Base-by-base conservation (phyloP, 2,888 invertebrate genomes). In the Aleiodes testaceus region DNA sequence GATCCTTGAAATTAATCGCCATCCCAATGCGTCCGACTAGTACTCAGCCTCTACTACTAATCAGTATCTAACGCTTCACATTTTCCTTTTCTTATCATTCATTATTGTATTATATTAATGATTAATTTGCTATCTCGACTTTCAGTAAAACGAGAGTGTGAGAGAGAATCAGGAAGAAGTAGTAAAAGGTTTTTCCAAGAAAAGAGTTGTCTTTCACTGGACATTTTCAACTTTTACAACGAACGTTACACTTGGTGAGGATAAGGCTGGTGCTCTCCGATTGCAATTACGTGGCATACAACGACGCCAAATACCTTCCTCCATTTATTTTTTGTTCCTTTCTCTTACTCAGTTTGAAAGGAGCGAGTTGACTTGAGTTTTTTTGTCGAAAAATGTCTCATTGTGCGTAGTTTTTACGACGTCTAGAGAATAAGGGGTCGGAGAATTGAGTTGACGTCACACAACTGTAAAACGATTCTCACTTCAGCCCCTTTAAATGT, bases 1-100 rank as follows among this genome's bases (percentile, higher is more conserved):
- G 71, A 72, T 67, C 67, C 71, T 67, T 67, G 67, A 53, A 67
- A 72, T 72, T 67, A 72, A 72, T 72, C 67, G 67, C 20, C 63
- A 63, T 72, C 61, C 64, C 64, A 36, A 72, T 72, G 50, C 71
- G 71, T 47, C 67, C 49, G 64, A 67, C 71, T 72, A 26, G 20
- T 52, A 53, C 47, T 45, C 55, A 64, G 45, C 64, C 52, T 72
- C 4, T 44, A 72, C 67, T 45, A 72, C 67, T 67, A 49, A 47
- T 47, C 45, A 26, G 45, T 44, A 30, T 36, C 59, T 36, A 47
- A 47, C 16, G 14, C 30, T 30, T 14, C n/a, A 30, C n/a, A n/a
- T n/a, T 63, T 18, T 9, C 45, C 20, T 26, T 50, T n/a, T 64
- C 49, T 36, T 66, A 66, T 26, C 22, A 18, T 22, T 36, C 16